These are phyloP conservation scores for Sinocyclocheilus rhinocerous DNA, from an alignment of 2,113 vertebrate species.

Conservation along the genomic window DNA sequence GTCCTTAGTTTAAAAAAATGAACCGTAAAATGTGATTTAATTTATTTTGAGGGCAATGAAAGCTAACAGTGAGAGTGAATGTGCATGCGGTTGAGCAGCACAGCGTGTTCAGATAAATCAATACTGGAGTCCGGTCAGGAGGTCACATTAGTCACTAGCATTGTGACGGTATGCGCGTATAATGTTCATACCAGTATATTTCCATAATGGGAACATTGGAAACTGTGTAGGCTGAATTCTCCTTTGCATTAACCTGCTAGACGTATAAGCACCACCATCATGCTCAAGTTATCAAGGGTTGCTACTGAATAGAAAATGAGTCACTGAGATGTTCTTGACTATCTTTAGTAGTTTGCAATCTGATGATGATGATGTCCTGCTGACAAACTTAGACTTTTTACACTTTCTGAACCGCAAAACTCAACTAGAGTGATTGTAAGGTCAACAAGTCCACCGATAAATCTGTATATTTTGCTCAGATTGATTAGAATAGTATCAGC, in stretches of 20 bases:
- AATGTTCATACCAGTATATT: neutral
- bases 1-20: neutral
- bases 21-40: neutral
- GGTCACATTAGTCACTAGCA: neutral
- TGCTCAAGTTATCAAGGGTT: no score
- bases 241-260: neutral
- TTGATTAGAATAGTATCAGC: neutral
- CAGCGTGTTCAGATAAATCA: constrained; percentile 23
- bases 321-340: neutral
- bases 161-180: neutral
- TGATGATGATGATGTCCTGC: no score
- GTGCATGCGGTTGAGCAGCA: neutral
- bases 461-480: no score
- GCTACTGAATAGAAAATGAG: neutral
- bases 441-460: no score
- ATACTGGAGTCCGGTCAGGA: constrained; percentile 19
- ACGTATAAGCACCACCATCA: neutral
- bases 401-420: neutral
- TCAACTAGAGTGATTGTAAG: neutral
- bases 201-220: neutral
- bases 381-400: neutral
- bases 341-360: neutral
- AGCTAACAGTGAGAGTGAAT: neutral
- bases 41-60: neutral
- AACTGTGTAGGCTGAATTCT: neutral